A percentile compares a stretch with the other conserved stretches of the same genome.
Evolutionary conservation across 2,888 invertebrate species (phyloP).

Genomic region (Hofmannophila pseudospretella): DNA sequence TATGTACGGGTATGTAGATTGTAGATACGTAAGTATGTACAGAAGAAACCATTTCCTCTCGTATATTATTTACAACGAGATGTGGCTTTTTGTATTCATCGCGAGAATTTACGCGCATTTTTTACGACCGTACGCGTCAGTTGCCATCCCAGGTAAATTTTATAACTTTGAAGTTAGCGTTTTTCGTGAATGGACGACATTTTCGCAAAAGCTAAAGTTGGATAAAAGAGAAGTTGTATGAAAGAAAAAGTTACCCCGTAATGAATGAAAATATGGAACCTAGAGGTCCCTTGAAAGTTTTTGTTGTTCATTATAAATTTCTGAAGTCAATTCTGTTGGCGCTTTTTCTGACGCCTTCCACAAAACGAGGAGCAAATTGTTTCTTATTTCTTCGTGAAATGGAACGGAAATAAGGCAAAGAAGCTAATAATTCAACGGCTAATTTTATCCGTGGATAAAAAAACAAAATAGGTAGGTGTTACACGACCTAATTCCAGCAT

Average conservation of each 20-base stretch:
- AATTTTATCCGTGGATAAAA: too few relatives aligned
- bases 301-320: slow-evolving; percentile 4
- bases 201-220: slow-evolving; percentile 1
- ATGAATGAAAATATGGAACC: slow-evolving; percentile 6
- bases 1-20: too few relatives aligned
- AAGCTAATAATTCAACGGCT: too few relatives aligned
- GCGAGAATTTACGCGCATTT: slow-evolving; percentile 9
- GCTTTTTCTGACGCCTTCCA: background rate
- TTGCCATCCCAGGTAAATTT: slow-evolving; percentile 11
- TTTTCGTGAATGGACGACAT: slow-evolving; percentile 5
- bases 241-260: background rate
- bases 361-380: too few relatives aligned
- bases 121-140: slow-evolving; percentile 9
- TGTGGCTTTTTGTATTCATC: slow-evolving; percentile 13
- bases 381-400: too few relatives aligned
- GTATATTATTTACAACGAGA: slow-evolving; percentile 12
- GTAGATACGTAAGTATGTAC: background rate
- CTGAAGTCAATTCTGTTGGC: background rate
- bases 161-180: slow-evolving; percentile 8
- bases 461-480: too few relatives aligned
- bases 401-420: too few relatives aligned
- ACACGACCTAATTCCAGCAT: too few relatives aligned
- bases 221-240: slow-evolving; percentile 2
- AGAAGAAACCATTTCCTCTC: slow-evolving; percentile 4
- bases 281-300: slow-evolving; percentile 1